phyloP scores from a whole-genome alignment of 2,113 vertebrate species.

The Tragelaphus strepsiceros region DNA sequence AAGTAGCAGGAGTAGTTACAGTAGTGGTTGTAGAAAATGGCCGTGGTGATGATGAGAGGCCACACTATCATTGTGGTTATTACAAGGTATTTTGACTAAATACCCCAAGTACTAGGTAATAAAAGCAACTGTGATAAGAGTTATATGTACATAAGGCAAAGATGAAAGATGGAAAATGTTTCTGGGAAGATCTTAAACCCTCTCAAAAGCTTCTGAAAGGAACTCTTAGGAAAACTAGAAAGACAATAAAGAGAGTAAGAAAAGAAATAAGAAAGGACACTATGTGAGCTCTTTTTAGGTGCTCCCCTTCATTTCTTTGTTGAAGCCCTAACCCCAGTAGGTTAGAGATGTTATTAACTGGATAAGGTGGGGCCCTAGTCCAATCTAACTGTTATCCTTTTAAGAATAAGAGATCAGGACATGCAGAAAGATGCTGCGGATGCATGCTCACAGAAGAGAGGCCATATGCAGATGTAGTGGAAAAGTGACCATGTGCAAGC shows the following conservation, averaged over 20 bases:
- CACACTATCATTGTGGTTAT: not conserved
- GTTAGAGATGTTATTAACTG: not conserved
- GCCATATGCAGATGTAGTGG: fast-evolving
- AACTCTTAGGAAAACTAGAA: not conserved
- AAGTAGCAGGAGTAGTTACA: not conserved
- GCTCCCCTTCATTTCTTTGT: not conserved
- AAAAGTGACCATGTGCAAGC: too few species aligned
- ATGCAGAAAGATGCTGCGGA: not conserved
- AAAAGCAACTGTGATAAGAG: not conserved
- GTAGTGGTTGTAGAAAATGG: fast-evolving
- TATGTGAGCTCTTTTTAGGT: not conserved
- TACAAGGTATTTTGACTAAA: not conserved
- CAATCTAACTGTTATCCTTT: not conserved
- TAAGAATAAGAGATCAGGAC: not conserved
- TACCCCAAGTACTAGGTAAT: not conserved
- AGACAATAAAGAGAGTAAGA: not conserved
- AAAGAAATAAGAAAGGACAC: not conserved
- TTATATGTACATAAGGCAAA: not conserved
- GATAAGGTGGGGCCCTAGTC: not conserved
- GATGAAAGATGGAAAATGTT: not conserved
- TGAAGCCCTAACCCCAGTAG: not conserved
- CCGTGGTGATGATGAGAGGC: not conserved
- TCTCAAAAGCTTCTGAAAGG: not conserved
- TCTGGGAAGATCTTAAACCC: not conserved
- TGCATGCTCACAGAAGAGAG: not conserved